Percentiles rank a stretch among this genome's conserved stretches.
Conservation (phyloP, 2,797 vertebrate genomes). For the Enteromius viviparus region DNA sequence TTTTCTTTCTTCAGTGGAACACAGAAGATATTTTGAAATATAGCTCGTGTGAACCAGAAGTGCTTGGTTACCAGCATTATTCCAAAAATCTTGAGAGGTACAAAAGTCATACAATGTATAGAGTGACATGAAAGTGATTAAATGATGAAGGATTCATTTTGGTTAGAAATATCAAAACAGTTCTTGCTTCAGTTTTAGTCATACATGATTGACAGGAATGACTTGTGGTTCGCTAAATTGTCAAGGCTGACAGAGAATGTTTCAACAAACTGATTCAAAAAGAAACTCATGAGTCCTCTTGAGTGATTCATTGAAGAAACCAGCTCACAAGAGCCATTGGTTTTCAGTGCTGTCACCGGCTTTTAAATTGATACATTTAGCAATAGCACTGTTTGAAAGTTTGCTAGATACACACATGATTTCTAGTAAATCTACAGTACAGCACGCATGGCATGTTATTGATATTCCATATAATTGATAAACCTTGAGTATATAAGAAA, state of each 20-base stretch:
- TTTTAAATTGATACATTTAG: not conserved
- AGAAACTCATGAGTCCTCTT: too few species aligned
- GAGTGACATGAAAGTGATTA: not conserved
- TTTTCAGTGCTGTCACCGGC: not conserved
- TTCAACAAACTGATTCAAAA: not conserved
- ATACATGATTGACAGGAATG: not conserved
- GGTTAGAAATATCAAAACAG: not conserved
- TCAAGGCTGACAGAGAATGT: not conserved
- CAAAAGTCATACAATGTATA: not conserved
- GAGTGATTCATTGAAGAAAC: not conserved
- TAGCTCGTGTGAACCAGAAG: not conserved
- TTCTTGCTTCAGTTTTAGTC: not conserved
- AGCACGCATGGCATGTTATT: not conserved
- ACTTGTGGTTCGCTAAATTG: not conserved
- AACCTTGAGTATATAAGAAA: not conserved
- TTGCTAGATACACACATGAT: not conserved
- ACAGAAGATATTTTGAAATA: not conserved
- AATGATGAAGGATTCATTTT: not conserved
- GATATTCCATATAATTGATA: not conserved
- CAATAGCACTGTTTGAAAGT: not conserved
- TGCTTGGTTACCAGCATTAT: not conserved
- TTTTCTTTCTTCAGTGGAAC: not conserved
- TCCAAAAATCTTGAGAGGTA: not conserved
- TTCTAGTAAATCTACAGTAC: not conserved
- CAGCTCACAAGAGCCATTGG: not conserved